Percentiles rank a stretch among this genome's conserved stretches.
phyloP scores from a whole-genome alignment of 2,888 invertebrate genomes.

The Heliconius aoede region DNA sequence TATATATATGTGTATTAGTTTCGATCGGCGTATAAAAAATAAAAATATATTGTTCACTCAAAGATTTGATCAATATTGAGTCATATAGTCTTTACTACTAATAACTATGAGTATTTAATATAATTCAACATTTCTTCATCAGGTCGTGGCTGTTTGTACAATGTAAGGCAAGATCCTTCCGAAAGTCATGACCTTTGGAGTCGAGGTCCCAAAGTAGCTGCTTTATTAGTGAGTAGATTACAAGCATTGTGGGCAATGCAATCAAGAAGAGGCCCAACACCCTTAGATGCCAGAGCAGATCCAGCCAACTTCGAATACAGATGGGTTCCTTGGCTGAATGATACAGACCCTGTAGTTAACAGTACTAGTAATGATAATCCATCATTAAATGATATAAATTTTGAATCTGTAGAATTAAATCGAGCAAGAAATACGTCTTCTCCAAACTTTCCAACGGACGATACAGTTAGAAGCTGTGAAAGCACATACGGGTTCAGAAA shows the following conservation, averaged over 20 bases:
- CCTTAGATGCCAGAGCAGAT: constrained; percentile 83
- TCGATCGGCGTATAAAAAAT: too few relatives aligned
- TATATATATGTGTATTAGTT: too few relatives aligned
- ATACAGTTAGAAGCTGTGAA: constrained; percentile 63
- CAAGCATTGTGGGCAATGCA: constrained; percentile 77
- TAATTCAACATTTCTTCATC: constrained; percentile 30
- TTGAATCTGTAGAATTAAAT: constrained; percentile 6
- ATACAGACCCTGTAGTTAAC: constrained; percentile 33
- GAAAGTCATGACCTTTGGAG: constrained; percentile 88
- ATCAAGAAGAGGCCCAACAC: constrained; percentile 72
- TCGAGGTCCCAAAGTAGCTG: constrained; percentile 79
- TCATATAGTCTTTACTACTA: too few relatives aligned
- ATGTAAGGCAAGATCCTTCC: constrained; percentile 90
- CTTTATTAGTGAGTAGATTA: constrained; percentile 68
- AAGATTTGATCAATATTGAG: too few relatives aligned
- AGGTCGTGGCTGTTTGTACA: constrained; percentile 88
- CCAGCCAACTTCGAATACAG: constrained; percentile 88
- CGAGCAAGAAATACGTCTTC: constrained; percentile 8
- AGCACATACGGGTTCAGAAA: constrained; percentile 64
- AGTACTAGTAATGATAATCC: constrained; percentile 15
- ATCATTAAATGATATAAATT: constrained; percentile 13
- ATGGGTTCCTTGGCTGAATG: constrained; percentile 86
- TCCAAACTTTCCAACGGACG: constrained; percentile 53
- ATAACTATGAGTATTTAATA: background rate
- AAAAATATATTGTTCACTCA: too few relatives aligned